These are phyloP conservation scores for Dicaeum eximium DNA, from an alignment of 2,113 vertebrate species.

Conservation along the genomic window DNA sequence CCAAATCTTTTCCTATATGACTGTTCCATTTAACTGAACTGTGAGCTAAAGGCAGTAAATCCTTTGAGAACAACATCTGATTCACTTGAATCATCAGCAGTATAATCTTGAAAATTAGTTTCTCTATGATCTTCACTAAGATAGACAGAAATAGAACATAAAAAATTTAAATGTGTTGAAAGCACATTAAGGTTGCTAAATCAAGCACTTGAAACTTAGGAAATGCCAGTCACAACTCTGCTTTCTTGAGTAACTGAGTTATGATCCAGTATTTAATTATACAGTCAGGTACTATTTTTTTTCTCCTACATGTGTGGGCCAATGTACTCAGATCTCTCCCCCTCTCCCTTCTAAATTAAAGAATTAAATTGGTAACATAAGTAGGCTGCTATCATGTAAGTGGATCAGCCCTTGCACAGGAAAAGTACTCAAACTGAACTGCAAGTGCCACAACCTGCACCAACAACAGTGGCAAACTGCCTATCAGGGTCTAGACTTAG, in stretches of 20 bases:
- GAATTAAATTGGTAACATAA: constrained; percentile 45
- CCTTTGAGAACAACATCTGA: neutral
- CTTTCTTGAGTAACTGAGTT: constrained; percentile 58
- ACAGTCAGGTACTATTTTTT: constrained; percentile 49
- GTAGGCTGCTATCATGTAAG: constrained; percentile 17
- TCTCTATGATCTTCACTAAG: neutral
- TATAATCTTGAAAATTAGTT: neutral
- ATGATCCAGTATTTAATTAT: constrained; percentile 61
- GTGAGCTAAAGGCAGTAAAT: neutral
- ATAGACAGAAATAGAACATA: constrained; percentile 24
- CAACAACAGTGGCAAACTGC: neutral
- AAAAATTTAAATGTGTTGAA: constrained; percentile 17
- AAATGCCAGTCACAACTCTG: constrained; percentile 55
- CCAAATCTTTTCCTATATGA: neutral
- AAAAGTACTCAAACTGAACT: neutral
- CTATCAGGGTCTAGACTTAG: neutral
- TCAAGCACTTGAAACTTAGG: constrained; percentile 41
- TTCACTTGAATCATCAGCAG: neutral
- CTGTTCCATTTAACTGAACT: neutral
- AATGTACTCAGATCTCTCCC: constrained; percentile 44
- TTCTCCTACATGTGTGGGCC: neutral
- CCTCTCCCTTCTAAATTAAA: constrained; percentile 51
- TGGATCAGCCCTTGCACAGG: neutral
- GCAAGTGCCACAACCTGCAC: neutral
- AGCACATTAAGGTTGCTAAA: constrained; percentile 35